These are phyloP conservation scores for Albula glossodonta DNA, from an alignment of 2,113 vertebrate species.

Conservation along the genomic window DNA sequence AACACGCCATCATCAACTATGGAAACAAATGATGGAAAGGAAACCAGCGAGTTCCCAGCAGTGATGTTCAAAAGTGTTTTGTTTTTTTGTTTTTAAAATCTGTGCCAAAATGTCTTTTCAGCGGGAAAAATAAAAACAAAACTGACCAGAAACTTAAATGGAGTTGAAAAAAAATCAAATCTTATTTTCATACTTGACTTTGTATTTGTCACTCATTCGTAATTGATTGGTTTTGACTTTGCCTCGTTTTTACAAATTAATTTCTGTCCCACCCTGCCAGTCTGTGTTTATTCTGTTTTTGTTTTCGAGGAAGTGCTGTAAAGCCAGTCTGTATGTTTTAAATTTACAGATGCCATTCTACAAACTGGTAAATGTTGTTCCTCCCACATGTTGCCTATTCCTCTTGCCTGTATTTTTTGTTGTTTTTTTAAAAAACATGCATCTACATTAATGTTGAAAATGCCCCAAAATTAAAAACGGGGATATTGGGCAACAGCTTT, in stretches of 20 bases:
- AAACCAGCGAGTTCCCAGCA: conserved; percentile 37
- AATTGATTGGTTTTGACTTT: conserved; percentile 75
- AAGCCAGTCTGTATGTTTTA: conserved; percentile 22
- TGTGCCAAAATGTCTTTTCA: conserved; percentile 97
- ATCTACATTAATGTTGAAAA: not conserved
- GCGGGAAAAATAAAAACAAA: conserved; percentile 64
- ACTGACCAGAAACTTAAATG: conserved; percentile 50
- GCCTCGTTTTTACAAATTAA: conserved; percentile 50
- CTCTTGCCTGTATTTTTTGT: not conserved
- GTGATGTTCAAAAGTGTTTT: conserved; percentile 60
- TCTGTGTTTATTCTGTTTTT: conserved; percentile 33
- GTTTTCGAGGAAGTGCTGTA: conserved; percentile 42
- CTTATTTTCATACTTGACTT: conserved; percentile 99
- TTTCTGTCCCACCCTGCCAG: conserved; percentile 46
- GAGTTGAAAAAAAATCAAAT: conserved; percentile 63
- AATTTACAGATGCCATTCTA: conserved; percentile 4
- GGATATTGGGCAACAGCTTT: not conserved
- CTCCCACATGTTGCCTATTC: not conserved
- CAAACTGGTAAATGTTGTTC: conserved; percentile 16
- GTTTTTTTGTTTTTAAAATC: conserved; percentile 75
- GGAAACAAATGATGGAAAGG: conserved; percentile 51
- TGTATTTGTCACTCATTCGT: conserved; percentile 88
- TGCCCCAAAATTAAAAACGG: not conserved
- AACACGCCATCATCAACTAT: conserved; percentile 50
- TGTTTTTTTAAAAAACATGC: not conserved